Conservation (phyloP, 2,888 invertebrate genomes). For the Sabellastarte sp. region DNA sequence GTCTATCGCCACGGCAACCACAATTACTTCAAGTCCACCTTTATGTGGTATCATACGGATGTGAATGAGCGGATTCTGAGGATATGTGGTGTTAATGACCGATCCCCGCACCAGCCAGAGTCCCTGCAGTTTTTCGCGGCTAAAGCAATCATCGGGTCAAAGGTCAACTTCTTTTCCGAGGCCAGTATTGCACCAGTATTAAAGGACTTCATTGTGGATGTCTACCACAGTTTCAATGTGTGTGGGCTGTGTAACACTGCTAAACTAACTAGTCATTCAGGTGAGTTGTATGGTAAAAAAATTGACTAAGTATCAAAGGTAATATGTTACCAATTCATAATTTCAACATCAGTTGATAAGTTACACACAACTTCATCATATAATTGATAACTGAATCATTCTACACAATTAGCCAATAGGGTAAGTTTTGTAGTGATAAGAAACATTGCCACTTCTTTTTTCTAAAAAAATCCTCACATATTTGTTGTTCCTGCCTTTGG, state of each 20-base stretch:
- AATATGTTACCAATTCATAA: too few species aligned
- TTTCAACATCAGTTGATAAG: too few species aligned
- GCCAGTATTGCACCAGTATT: slow-evolving; percentile 52
- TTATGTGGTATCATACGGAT: slow-evolving; percentile 63
- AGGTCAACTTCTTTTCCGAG: slow-evolving; percentile 57
- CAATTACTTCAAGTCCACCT: slow-evolving; percentile 62
- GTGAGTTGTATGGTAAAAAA: slow-evolving; percentile 33
- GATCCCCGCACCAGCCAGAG: slow-evolving; percentile 29
- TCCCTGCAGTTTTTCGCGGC: slow-evolving; percentile 57
- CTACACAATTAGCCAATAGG: too few species aligned
- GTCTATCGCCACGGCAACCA: slow-evolving; percentile 63
- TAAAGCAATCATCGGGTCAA: slow-evolving; percentile 56
- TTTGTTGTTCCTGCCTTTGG: too few species aligned
- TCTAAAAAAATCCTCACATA: too few species aligned
- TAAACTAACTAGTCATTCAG: slow-evolving; percentile 47
- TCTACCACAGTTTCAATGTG: slow-evolving; percentile 58
- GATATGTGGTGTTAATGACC: slow-evolving; percentile 32
- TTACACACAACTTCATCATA: too few species aligned
- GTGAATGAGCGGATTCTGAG: slow-evolving; percentile 59
- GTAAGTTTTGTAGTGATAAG: too few species aligned
- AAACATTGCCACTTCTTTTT: too few species aligned
- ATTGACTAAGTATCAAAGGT: too few species aligned
- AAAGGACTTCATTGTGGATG: slow-evolving; percentile 59
- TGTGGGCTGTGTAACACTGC: slow-evolving; percentile 57
- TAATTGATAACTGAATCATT: too few species aligned